Conservation (phyloP, 2,888 invertebrate genomes). For the Psylliodes chrysocephalus region DNA sequence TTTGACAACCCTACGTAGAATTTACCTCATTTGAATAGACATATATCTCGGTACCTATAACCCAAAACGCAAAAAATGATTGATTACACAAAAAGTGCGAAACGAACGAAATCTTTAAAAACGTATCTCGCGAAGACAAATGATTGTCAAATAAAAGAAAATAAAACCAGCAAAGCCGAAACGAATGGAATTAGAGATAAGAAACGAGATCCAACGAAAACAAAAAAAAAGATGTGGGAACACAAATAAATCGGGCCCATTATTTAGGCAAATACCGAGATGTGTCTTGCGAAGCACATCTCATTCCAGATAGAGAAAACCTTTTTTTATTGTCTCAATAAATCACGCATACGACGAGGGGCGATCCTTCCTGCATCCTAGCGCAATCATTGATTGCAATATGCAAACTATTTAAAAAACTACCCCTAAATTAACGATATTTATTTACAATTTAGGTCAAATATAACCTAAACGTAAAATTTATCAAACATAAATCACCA, state of each 20-base stretch:
- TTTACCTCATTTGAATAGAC: too few relatives aligned
- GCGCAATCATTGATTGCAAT: conserved; percentile 20
- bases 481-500: background rate
- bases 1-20: too few relatives aligned
- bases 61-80: too few relatives aligned
- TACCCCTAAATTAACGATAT: background rate
- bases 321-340: conserved; percentile 39
- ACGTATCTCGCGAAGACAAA: conserved; percentile 52
- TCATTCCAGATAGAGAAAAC: conserved; percentile 37
- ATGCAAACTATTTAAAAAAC: background rate
- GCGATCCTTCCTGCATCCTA: background rate
- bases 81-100: background rate
- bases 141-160: conserved; percentile 56
- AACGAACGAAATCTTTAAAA: conserved; percentile 19
- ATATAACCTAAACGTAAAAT: conserved; percentile 27
- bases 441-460: conserved; percentile 30
- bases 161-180: conserved; percentile 53
- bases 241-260: conserved; percentile 55
- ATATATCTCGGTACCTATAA: too few relatives aligned
- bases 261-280: conserved; percentile 55
- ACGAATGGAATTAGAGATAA: conserved; percentile 54
- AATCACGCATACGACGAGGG: conserved; percentile 16
- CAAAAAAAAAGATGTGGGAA: conserved; percentile 52
- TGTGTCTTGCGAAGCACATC: conserved; percentile 44
- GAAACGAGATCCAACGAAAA: conserved; percentile 46